A percentile compares a stretch with the other conserved stretches of the same genome.
These are phyloP conservation scores for Falco columbarius DNA, from an alignment of 2,797 vertebrate species.

Conservation along the genomic window DNA sequence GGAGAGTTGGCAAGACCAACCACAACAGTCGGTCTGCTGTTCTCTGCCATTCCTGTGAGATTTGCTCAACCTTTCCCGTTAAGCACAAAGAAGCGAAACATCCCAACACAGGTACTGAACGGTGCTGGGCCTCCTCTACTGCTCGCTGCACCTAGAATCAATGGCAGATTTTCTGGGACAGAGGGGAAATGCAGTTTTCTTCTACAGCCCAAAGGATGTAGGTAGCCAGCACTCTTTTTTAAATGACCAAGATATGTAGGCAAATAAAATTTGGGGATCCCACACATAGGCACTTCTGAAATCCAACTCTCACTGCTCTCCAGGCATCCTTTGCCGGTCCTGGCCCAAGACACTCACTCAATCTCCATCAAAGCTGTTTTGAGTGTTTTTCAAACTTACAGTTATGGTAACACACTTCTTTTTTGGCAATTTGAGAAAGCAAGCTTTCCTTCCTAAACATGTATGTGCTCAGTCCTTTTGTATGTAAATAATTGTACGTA, in stretches of 20 bases:
- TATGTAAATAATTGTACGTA: accelerated
- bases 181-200: background rate
- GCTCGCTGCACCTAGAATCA: background rate
- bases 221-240: background rate
- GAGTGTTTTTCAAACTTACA: background rate
- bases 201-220: background rate
- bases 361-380: background rate
- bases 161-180: background rate
- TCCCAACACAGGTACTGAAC: background rate
- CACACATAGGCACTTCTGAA: background rate
- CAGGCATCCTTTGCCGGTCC: background rate
- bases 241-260: background rate
- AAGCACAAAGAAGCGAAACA: background rate
- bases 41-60: background rate
- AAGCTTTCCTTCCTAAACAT: background rate
- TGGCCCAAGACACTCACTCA: background rate
- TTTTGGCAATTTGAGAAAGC: background rate
- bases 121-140: background rate
- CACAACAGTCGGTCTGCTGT: background rate
- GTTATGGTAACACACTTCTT: background rate
- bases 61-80: background rate
- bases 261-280: background rate
- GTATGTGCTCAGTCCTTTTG: background rate
- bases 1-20: background rate
- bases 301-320: background rate